Percentiles rank a stretch among this genome's conserved stretches.
Conservation (phyloP, 2,888 invertebrate species). For the Plagiodera versicolora region DNA sequence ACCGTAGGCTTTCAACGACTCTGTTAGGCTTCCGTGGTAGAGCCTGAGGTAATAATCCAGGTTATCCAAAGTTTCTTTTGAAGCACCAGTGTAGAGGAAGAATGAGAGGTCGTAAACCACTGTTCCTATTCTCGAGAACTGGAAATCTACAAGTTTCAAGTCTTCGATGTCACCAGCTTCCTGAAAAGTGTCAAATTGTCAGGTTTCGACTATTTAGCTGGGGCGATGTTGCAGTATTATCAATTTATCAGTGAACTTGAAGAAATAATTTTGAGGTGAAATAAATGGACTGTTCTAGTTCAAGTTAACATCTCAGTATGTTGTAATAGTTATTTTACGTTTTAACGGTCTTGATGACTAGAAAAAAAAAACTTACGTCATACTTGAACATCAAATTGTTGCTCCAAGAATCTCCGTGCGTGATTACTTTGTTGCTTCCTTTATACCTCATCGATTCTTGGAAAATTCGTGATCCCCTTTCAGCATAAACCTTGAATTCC, state of each 20-base stretch:
- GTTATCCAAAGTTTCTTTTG: slow-evolving; percentile 40
- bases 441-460: neutral
- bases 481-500: slow-evolving; percentile 9
- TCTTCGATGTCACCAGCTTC: slow-evolving; percentile 10
- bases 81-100: slow-evolving; percentile 44
- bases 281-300: no score
- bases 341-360: no score
- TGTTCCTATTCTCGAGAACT: slow-evolving; percentile 11
- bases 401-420: slow-evolving; percentile 42
- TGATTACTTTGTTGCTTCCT: neutral
- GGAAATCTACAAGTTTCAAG: slow-evolving; percentile 25
- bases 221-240: no score
- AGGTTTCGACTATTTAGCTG: no score
- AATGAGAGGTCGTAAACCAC: slow-evolving; percentile 47
- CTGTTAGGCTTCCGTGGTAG: slow-evolving; percentile 44
- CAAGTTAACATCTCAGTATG: no score
- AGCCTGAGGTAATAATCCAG: slow-evolving; percentile 42
- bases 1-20: slow-evolving; percentile 35
- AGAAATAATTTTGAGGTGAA: no score
- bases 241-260: no score
- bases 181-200: slow-evolving; percentile 12
- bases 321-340: no score
- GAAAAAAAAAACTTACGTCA: neutral
- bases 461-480: neutral
- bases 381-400: slow-evolving; percentile 44